A percentile compares a stretch with the other conserved stretches of the same genome.
These are phyloP conservation scores for Enteromius treurensis DNA, from an alignment of 2,797 vertebrate genomes.

Conservation along the genomic window DNA sequence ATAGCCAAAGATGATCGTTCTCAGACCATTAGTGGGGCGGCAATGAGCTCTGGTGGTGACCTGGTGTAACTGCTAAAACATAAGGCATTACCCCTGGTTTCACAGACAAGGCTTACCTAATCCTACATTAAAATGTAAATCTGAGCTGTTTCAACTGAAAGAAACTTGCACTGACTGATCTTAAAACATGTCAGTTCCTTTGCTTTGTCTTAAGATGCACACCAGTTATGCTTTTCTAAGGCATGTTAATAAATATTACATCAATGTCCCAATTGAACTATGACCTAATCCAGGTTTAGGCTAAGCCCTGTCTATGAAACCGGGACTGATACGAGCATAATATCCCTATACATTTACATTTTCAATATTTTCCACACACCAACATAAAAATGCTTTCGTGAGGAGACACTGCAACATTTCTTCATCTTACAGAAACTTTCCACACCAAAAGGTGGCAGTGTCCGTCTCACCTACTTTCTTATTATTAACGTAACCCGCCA, in stretches of 20 bases:
- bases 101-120: no score
- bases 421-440: not conserved
- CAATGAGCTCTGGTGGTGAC: not conserved
- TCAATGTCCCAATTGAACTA: no score
- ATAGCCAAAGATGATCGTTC: not conserved
- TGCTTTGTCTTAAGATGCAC: no score
- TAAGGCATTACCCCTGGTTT: not conserved
- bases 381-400: not conserved
- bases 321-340: no score
- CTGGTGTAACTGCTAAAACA: not conserved
- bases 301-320: no score
- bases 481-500: not conserved
- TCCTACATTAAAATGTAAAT: no score
- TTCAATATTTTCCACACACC: not conserved
- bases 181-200: no score
- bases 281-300: no score
- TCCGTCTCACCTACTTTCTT: not conserved
- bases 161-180: no score
- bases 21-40: not conserved
- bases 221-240: no score
- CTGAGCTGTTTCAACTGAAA: no score
- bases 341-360: not conserved
- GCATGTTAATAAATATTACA: no score
- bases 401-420: not conserved
- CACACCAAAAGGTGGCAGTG: slow-evolving; percentile 27